Percentiles rank a stretch among this genome's conserved stretches.
These are phyloP conservation scores for Cosmia trapezina DNA, from an alignment of 2,888 invertebrate species.

Conservation along the genomic window DNA sequence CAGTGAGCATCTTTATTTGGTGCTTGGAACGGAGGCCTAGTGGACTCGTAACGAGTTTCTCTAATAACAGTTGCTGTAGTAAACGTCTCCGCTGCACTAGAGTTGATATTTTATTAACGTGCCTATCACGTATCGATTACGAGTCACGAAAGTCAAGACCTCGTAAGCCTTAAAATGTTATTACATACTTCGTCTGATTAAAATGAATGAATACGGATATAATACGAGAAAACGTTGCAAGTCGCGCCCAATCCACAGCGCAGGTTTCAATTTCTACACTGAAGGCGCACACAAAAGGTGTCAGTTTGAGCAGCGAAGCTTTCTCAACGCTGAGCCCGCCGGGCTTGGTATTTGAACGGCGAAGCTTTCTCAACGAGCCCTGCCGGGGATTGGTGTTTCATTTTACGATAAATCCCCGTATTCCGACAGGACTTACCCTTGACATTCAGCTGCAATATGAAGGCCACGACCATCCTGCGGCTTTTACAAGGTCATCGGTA, in stretches of 20 bases:
- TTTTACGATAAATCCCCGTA: conserved; percentile 10
- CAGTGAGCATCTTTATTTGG: not conserved
- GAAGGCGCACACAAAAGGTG: conserved; percentile 25
- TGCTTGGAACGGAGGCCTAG: not conserved
- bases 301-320: conserved; percentile 21
- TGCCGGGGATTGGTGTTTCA: conserved; percentile 3
- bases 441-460: conserved; percentile 37
- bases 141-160: conserved; percentile 1
- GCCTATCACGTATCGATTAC: conserved; percentile 10
- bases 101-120: conserved; percentile 23
- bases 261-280: conserved; percentile 22
- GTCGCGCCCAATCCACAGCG: not conserved
- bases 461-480: conserved; percentile 7
- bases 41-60: not conserved
- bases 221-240: conserved; percentile 8
- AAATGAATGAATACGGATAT: conserved; percentile 11
- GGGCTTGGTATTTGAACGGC: conserved; percentile 2
- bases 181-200: conserved; percentile 8
- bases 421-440: conserved; percentile 31
- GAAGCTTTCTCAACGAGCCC: not conserved
- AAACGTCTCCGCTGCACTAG: not conserved
- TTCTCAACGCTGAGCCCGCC: not conserved
- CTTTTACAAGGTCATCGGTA: no score
- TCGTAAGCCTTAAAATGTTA: conserved; percentile 11
- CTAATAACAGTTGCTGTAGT: not conserved